A percentile compares a stretch with the other conserved stretches of the same genome.
Conservation (phyloP, 2,113 vertebrate species). For the Gallinago media region DNA sequence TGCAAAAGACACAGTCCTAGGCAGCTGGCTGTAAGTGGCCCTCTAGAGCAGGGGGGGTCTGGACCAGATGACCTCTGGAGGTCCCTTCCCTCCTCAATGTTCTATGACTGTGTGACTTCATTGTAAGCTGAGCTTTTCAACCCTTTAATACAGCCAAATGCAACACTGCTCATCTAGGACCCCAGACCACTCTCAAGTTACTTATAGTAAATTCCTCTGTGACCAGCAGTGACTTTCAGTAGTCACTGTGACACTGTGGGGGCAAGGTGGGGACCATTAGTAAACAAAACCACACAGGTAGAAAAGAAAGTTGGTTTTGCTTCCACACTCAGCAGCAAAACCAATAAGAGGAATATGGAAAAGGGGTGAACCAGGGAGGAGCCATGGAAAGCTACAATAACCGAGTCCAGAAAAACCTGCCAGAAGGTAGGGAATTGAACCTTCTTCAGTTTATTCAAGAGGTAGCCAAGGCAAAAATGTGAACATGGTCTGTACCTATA, state of each 20-base stretch:
- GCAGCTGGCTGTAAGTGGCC: not conserved
- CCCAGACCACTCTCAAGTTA: fast-evolving
- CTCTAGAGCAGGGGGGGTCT: not conserved
- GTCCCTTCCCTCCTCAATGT: not conserved
- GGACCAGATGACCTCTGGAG: not conserved
- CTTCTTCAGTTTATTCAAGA: not conserved
- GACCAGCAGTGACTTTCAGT: not conserved
- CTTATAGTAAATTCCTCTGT: not conserved
- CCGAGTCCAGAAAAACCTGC: not conserved
- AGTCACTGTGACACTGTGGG: not conserved
- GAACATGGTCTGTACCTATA: not conserved
- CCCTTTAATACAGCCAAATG: not conserved
- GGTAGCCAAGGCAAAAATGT: not conserved
- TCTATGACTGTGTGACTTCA: not conserved
- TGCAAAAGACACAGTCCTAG: fast-evolving
- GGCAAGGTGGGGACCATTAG: fast-evolving
- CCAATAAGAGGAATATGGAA: not conserved
- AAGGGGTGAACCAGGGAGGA: not conserved
- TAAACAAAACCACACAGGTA: not conserved
- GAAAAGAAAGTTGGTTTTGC: not conserved
- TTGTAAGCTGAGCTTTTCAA: not conserved
- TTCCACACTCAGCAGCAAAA: not conserved
- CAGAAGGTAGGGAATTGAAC: not conserved
- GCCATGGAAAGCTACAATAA: not conserved
- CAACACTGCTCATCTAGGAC: not conserved